Percentiles rank a stretch among this genome's conserved stretches.
phyloP scores from a whole-genome alignment of 1,140 invertebrate genomes.

The Drosophila insularis region DNA sequence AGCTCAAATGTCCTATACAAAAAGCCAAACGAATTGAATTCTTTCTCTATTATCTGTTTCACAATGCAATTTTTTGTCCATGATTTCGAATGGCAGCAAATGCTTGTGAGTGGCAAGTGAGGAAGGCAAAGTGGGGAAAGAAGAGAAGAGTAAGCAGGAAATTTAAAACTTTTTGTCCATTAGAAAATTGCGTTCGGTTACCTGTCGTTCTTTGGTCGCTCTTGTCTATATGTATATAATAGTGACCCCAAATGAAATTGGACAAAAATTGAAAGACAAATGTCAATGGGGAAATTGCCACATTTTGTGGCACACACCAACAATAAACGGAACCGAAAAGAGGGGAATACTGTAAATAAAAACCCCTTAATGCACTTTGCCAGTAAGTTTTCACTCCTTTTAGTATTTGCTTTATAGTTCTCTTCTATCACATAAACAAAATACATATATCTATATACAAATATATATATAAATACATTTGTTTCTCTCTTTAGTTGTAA shows the following conservation, averaged over 20 bases:
- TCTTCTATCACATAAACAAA: neutral
- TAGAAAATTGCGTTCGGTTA: conserved; percentile 62
- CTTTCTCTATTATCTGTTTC: conserved; percentile 28
- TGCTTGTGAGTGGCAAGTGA: neutral
- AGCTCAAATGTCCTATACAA: conserved; percentile 46
- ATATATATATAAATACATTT: neutral
- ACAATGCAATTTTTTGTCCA: conserved; percentile 53
- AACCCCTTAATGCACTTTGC: conserved; percentile 46
- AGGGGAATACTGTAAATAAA: conserved; percentile 45
- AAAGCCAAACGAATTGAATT: conserved; percentile 12
- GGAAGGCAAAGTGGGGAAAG: neutral
- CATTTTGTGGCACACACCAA: conserved; percentile 26
- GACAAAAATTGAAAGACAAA: conserved; percentile 38
- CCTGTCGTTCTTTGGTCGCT: conserved; percentile 17
- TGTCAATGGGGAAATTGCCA: conserved; percentile 13
- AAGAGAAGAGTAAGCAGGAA: conserved; percentile 17
- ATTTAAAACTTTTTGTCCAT: conserved; percentile 64
- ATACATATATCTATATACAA: too few relatives aligned
- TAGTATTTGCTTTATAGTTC: conserved; percentile 34
- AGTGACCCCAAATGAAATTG: conserved; percentile 22
- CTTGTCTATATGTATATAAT: conserved; percentile 3
- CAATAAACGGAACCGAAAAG: conserved; percentile 1
- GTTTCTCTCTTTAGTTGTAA: neutral
- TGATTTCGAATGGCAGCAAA: neutral
- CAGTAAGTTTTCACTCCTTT: conserved; percentile 22